Evolutionary conservation across 2,888 invertebrate genomes (phyloP), one percentile per base, ranked within the genome.

Genomic region (Ophion obscuratus): DNA sequence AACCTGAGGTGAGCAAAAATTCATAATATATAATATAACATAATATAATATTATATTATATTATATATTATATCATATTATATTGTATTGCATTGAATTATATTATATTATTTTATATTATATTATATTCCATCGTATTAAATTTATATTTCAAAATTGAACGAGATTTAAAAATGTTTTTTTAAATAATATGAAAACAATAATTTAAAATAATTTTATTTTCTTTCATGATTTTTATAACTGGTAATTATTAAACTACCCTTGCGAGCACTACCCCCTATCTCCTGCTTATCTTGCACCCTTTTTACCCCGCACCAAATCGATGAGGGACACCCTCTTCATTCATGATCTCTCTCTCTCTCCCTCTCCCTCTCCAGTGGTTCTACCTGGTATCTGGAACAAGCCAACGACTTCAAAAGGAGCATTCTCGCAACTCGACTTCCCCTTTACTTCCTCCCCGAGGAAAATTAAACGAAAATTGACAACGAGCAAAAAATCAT

Each of bases 361-460:
- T 36, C 66, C 9, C 27, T 27, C 11, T 86, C 85, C 87, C 87
- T 64, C n/a, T 73, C 40, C 20, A 24, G 57, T 83, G 76, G 90
- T 89, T 90, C 89, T 89, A 89, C 90, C 90, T 89, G 88, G 88
- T 90, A 91, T 91, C 92, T 92, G 89, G 89, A 92, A 92, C 92
- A 92, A 88, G 84, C 53, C 53, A 74, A 78, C 57, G 74, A 86
- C 66, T 79, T 77, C 44, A 89, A 70, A 73, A 84, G 86, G 31
- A 66, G 36, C 36, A 7, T 67, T 67, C 40, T 44, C 14, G 20
- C n/a, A n/a, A n/a, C 20, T n/a, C 14, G 3, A 64, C 27, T 64
- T 64, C 27, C 9, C 14, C 10, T 36, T 64, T 10, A 24, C 1
- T 44, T 1, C 10, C 2, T 9, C 7, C 24, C 17, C 2, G 7